Base-by-base conservation (phyloP, 2,888 invertebrate genomes). In the Arenicola marina region DNA sequence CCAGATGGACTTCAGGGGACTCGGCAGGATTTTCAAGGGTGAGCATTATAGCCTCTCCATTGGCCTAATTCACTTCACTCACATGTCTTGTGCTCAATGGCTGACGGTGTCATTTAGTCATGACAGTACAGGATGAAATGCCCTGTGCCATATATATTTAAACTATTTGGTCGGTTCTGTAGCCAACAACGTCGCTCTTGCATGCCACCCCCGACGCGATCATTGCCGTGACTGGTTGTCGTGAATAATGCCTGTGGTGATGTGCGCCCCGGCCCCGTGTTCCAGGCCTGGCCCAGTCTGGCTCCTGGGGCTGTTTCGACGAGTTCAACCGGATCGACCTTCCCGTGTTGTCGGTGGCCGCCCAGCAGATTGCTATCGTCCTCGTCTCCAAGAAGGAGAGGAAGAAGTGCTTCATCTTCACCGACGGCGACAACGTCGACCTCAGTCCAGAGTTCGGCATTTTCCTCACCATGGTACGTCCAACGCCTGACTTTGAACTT, bases 381-480 rank as follows among this genome's bases (percentile, higher is more conserved):
- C 86, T 96, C 15, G 89, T 91, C 0, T 93, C 94, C 53, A 95
- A 95, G 83, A 94, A 94, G 78, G 97, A 97, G 80, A 92, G 95
- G 79, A 92, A 91, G 80, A 94, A 92, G 80, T 87, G 87, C 24
- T 97, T 97, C 79, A 85, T 92, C 29, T 97, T 97, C 82, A 96
- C 95, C 0, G 97, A 97, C 78, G 97, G 97, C 0, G 96, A 97
- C 80, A 86, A 87, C 58, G 91, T 96, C 3, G 91, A 92, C 64
- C 89, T 97, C 90, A 95, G 94, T 83, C 91, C 92, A 0, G 96
- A 97, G 83, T 94, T 96, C 84, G 97, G 97, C 43, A 95, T 97
- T 75, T 97, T 97, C 80, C 91, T 97, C 67, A 97, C 97, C 38
- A 96, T 97, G 96, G 95, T 93, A 83, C 54, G 74, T 4, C 21